Evolutionary conservation across 1,140 invertebrate genomes (phyloP), one percentile per base, ranked within the genome.

Genomic region (Capitella teleta): DNA sequence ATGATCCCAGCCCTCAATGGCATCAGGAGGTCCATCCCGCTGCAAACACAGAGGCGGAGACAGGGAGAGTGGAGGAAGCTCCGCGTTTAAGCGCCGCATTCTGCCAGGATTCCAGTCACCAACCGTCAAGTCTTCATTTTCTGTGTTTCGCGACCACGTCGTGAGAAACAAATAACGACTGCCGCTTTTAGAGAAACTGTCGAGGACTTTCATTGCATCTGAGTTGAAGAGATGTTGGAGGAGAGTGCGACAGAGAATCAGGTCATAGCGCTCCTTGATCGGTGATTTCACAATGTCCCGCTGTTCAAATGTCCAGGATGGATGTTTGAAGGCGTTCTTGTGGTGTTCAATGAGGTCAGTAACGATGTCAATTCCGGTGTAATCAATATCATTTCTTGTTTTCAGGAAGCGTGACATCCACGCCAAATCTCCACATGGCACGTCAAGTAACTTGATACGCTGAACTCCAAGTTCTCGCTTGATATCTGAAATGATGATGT

Each of bases 331-430:
- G 14, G n/a, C 32, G 26, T 53, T 41, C n/a, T 41, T 32, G 25
- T 53, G 51, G 34, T 43, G 34, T n/a, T 25, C 24, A 23, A 53
- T 49, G 16, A 53, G 26, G 12, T 47, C 45, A 2, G 51, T 45
- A 12, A 53, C 46, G 34, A 53, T 42, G 46, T 53, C 51, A n/a
- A 53, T 48, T 12, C 51, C 51, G 28, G 46, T 50, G 23, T 53
- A 53, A 24, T 49, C 26, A 25, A 53, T 41, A 30, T 53, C 51
- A 49, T 53, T 40, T 28, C 51, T 18, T 16, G 45, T 49, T 23
- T 40, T 19, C 3, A 53, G 51, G 46, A 53, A 53, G 16, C 51
- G 45, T n/a, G 14, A 28, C 51, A 52, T 52, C 51, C 51, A 52
- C 12, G 19, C 32, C 43, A 52, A 37, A 36, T 53, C 51, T 2